A percentile compares a stretch with the other conserved stretches of the same genome.
Evolutionary conservation across 1,140 invertebrate genomes (phyloP).

Genomic region (Druon quercuslanigerum): DNA sequence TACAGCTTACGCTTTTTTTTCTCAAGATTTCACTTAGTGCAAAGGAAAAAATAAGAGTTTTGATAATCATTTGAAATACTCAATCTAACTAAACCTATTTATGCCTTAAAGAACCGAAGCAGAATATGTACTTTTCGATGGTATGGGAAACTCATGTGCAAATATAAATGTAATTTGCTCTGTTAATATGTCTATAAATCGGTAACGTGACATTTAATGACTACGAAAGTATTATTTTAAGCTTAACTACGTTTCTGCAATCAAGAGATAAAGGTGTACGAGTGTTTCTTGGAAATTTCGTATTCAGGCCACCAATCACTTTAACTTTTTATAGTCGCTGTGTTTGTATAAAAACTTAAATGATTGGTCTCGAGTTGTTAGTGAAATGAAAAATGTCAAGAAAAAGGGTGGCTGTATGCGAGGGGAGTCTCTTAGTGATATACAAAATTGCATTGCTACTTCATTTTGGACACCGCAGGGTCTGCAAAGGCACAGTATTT

Average conservation of each 20-base stretch:
- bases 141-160: constrained; percentile 20
- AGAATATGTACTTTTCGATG: constrained; percentile 4
- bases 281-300: constrained; percentile 30
- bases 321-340: constrained; percentile 68
- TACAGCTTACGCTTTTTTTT: constrained; percentile 16
- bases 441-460: constrained; percentile 11
- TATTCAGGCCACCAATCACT: constrained; percentile 58
- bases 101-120: not conserved
- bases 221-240: constrained; percentile 71
- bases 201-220: constrained; percentile 52
- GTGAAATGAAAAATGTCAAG: constrained; percentile 17
- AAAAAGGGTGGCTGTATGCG: constrained; percentile 7
- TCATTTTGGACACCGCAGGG: constrained; percentile 27
- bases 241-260: constrained; percentile 56
- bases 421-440: not conserved
- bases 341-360: constrained; percentile 69
- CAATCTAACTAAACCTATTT: not conserved
- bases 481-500: constrained; percentile 53
- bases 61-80: not conserved
- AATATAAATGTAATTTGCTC: constrained; percentile 48
- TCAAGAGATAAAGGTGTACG: constrained; percentile 34
- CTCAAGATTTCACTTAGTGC: not conserved
- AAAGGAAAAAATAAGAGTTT: not conserved
- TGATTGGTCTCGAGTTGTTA: constrained; percentile 57
- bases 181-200: constrained; percentile 52